Evolutionary conservation across 2,113 vertebrate species (phyloP), one percentile per base, ranked within the genome.

Genomic region (Lasiurus borealis): DNA sequence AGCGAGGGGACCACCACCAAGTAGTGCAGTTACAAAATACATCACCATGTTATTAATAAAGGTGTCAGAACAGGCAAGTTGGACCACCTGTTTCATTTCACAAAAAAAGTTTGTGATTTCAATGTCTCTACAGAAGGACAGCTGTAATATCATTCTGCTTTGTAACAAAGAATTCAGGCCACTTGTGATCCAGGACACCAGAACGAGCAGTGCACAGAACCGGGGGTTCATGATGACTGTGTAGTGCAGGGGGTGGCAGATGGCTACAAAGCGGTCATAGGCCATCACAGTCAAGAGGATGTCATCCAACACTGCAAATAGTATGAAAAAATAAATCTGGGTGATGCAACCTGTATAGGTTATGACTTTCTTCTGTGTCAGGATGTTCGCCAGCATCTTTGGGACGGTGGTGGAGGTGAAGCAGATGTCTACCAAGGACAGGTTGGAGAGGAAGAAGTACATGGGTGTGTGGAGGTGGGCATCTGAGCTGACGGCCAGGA

Each of bases 191-290:
- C 83, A 93, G 14, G 62, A 91, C 0, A 16, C 78, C 50, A 91
- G n/a, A 48, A 88, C 34, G 78, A 97, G 54, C 0, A 88, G 19
- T 16, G n/a, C 19, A 57, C 97, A 96, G 14, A 57, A 34, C 19
- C 0, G 5, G 31, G 31, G 36, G 5, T 62, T 95, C 94, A 96
- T 94, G 48, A 87, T 64, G 50, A 59, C 34, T 6, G 6, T 44
- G 18, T 96, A 95, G 6, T 77, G 78, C 59, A 97, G 21, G 9
- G 90, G 85, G 3, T 92, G 40, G n/a, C 94, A 87, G 86, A 96
- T 93, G 54, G 90, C 89, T 62, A 95, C 34, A 14, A 69, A 97
- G 2, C 57, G 19, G 40, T 95, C 96, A 91, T 96, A 96, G 80
- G 95, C 96, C 95, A 95, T 97, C 23, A 83, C 59, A 0, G 71